These are phyloP conservation scores for Myopa testacea DNA, from an alignment of 2,888 invertebrate genomes.

Conservation along the genomic window DNA sequence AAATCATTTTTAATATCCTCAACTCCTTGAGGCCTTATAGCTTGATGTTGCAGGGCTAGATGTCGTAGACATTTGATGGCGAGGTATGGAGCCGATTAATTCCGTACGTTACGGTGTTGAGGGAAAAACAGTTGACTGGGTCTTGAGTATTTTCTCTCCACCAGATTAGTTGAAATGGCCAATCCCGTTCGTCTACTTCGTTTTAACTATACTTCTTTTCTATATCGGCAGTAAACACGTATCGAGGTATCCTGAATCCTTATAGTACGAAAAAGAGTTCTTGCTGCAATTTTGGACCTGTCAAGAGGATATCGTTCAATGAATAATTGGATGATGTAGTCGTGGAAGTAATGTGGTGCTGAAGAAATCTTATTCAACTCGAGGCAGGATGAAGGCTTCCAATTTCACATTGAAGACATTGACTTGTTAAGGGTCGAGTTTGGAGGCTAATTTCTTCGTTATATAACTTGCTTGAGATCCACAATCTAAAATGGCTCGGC, in stretches of 20 bases:
- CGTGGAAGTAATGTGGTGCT: background rate
- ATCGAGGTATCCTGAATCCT: background rate
- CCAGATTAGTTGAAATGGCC: background rate
- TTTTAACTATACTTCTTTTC: slow-evolving; percentile 6
- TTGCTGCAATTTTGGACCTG: background rate
- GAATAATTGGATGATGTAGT: background rate
- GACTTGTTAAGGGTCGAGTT: too few species aligned
- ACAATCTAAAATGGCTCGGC: too few species aligned
- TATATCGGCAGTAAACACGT: slow-evolving; percentile 12
- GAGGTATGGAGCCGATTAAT: slow-evolving; percentile 8
- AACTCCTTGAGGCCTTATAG: background rate
- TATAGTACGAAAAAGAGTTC: background rate
- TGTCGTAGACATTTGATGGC: background rate
- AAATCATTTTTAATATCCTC: slow-evolving; percentile 5
- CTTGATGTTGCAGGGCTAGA: slow-evolving; percentile 6
- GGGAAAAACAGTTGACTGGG: background rate
- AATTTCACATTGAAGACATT: too few species aligned
- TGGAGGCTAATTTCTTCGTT: too few species aligned
- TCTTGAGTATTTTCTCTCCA: background rate
- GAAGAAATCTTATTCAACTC: too few species aligned
- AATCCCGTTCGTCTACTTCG: slow-evolving; percentile 6
- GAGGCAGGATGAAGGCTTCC: too few species aligned
- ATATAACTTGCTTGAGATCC: too few species aligned
- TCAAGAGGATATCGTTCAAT: background rate
- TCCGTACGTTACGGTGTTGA: too few species aligned